Conservation (phyloP, 2,113 vertebrate genomes). For the Columbina picui region DNA sequence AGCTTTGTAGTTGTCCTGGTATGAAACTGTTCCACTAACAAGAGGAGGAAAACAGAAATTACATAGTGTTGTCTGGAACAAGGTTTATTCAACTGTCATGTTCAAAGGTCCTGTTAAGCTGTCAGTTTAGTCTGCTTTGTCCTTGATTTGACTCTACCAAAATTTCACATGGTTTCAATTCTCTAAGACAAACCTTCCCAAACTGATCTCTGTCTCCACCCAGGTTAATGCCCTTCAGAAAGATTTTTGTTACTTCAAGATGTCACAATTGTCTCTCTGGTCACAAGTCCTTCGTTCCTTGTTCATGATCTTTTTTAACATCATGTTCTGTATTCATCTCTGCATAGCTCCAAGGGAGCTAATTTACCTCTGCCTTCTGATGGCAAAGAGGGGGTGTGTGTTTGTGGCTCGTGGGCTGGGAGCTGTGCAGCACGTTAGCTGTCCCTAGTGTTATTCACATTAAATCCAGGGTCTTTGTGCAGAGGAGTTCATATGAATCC, state of each 20-base stretch:
- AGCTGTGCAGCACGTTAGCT: neutral
- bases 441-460: neutral
- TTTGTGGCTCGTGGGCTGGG: neutral
- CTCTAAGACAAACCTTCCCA: constrained; percentile 1
- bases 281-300: neutral
- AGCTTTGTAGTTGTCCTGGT: neutral
- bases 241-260: neutral
- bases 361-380: neutral
- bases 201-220: neutral
- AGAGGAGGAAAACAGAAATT: neutral
- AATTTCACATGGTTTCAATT: neutral
- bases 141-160: neutral
- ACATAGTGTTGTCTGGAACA: neutral
- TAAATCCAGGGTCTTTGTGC: neutral
- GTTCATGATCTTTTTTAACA: neutral
- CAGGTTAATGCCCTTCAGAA: neutral
- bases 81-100: neutral
- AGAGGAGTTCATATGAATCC: neutral
- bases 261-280: neutral
- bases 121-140: neutral
- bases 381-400: neutral
- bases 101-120: constrained; percentile 26
- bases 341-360: neutral
- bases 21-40: neutral
- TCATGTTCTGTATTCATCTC: neutral